A percentile compares a stretch with the other conserved stretches of the same genome.
These are phyloP conservation scores for Hylyphantes graminicola DNA, from an alignment of 1,140 invertebrate genomes.

Conservation along the genomic window DNA sequence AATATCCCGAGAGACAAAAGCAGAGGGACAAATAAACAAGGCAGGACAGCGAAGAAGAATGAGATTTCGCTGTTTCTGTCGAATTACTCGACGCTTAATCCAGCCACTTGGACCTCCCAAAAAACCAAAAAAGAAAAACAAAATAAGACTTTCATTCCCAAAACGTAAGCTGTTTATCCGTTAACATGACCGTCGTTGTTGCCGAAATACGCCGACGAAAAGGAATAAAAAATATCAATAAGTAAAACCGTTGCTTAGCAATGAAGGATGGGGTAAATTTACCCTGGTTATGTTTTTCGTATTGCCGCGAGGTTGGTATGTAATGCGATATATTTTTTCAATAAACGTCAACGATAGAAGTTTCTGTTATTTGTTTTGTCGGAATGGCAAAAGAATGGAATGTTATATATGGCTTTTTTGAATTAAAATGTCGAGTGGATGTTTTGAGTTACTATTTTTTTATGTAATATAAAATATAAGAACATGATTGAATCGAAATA, in stretches of 20 bases:
- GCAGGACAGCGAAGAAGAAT: constrained; percentile 29
- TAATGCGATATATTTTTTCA: too few species aligned
- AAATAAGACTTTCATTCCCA: background rate
- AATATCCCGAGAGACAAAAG: background rate
- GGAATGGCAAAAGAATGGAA: too few species aligned
- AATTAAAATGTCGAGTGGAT: too few species aligned
- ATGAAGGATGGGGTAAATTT: background rate
- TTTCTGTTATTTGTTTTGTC: too few species aligned
- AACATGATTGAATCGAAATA: too few species aligned
- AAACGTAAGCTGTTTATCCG: constrained; percentile 39
- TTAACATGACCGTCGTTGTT: constrained; percentile 20
- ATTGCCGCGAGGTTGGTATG: too few species aligned
- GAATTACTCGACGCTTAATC: constrained; percentile 45
- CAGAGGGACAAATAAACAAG: background rate
- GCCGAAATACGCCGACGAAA: constrained; percentile 3
- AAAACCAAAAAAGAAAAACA: background rate
- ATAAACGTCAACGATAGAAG: too few species aligned
- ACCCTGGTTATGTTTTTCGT: too few species aligned
- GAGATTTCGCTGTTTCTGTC: constrained; percentile 28
- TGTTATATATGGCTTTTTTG: too few species aligned
- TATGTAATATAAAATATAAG: too few species aligned
- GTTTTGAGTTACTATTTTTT: too few species aligned
- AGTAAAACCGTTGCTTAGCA: background rate
- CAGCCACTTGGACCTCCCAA: constrained; percentile 34
- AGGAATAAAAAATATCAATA: background rate